These are phyloP conservation scores for Talpa occidentalis DNA, from an alignment of 2,113 vertebrate species.

Conservation along the genomic window DNA sequence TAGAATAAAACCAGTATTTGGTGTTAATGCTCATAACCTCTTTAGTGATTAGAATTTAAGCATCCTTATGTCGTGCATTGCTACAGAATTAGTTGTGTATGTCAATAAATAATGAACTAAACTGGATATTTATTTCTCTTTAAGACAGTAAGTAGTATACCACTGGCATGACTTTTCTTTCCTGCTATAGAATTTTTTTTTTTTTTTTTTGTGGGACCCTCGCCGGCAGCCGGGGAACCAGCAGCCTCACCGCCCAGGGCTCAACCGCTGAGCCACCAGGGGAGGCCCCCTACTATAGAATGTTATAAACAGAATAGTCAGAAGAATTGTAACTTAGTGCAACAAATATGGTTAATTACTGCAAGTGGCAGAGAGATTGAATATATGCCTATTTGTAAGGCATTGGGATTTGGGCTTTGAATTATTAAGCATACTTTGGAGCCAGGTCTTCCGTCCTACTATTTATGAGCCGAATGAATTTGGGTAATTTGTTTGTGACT, in stretches of 20 bases:
- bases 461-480: not conserved
- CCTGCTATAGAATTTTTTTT: not conserved
- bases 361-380: not conserved
- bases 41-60: not conserved
- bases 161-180: conserved; percentile 3
- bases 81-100: not conserved
- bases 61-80: conserved; percentile 41
- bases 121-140: conserved; percentile 9
- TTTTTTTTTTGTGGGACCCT: too few relatives aligned
- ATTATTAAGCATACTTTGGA: conserved; percentile 15
- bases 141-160: not conserved
- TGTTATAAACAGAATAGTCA: not conserved
- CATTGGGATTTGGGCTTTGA: not conserved
- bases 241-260: too few relatives aligned
- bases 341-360: not conserved
- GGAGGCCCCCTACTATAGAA: not conserved
- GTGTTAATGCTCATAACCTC: not conserved
- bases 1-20: not conserved
- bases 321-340: not conserved
- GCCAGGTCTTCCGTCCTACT: not conserved
- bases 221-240: too few relatives aligned
- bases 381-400: not conserved
- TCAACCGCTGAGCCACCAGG: too few relatives aligned
- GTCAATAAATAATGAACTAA: conserved; percentile 29
- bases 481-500: conserved; percentile 24